These are phyloP conservation scores for Fragum sueziense DNA, from an alignment of 2,888 invertebrate species.

Conservation along the genomic window DNA sequence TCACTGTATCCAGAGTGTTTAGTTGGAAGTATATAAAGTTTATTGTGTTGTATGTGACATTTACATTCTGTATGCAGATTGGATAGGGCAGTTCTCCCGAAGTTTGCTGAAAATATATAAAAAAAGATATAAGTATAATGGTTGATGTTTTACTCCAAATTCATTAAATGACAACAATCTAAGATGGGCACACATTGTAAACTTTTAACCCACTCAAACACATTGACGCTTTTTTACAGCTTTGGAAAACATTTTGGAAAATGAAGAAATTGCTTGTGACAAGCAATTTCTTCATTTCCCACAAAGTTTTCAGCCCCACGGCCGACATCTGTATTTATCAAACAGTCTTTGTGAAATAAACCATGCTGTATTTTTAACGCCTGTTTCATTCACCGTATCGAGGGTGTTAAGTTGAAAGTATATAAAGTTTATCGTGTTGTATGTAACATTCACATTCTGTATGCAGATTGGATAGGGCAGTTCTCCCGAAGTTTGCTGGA, in stretches of 20 bases:
- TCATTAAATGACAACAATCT: too few species aligned
- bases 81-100: slow-evolving; percentile 12
- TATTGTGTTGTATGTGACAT: slow-evolving; percentile 4
- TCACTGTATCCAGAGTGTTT: slow-evolving; percentile 14
- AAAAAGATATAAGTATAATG: too few species aligned
- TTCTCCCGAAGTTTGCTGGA: slow-evolving; percentile 19
- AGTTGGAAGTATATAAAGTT: slow-evolving; percentile 28
- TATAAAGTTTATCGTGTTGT: slow-evolving; percentile 13
- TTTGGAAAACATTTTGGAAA: background rate
- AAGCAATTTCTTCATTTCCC: background rate
- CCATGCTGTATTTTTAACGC: slow-evolving; percentile 28
- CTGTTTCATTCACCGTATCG: background rate
- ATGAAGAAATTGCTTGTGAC: background rate
- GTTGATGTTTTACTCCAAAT: too few species aligned
- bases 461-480: slow-evolving; percentile 14
- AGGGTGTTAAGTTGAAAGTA: slow-evolving; percentile 30
- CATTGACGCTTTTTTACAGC: background rate
- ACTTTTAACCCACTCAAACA: background rate
- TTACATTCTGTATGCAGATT: slow-evolving; percentile 20
- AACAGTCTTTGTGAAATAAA: slow-evolving; percentile 7
- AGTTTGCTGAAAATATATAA: slow-evolving; percentile 29
- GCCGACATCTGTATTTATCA: background rate
- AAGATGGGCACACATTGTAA: too few species aligned
- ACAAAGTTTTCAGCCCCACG: slow-evolving; percentile 5
- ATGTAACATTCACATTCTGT: slow-evolving; percentile 21